These are phyloP conservation scores for Dendrolimus houi DNA, from an alignment of 2,888 invertebrate genomes.

Conservation along the genomic window DNA sequence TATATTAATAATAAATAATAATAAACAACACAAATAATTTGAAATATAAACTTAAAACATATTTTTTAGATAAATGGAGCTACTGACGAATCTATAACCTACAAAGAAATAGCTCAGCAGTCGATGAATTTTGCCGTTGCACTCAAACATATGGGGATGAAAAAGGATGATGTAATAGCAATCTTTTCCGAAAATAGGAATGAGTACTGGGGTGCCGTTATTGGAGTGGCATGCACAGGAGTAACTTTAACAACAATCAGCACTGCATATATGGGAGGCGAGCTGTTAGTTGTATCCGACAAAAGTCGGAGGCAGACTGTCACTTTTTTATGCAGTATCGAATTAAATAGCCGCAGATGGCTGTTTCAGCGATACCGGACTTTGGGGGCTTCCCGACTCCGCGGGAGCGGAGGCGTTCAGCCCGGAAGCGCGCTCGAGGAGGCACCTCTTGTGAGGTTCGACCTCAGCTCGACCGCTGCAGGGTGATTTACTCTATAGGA, in stretches of 20 bases:
- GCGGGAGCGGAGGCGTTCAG: not conserved
- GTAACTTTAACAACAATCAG: slow-evolving; percentile 34
- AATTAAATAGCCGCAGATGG: no score
- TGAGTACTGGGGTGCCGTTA: slow-evolving; percentile 28
- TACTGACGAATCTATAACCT: slow-evolving; percentile 30
- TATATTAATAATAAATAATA: no score
- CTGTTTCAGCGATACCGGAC: not conserved
- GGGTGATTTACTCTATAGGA: not conserved
- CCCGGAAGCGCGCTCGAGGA: not conserved
- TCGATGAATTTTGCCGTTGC: slow-evolving; percentile 30
- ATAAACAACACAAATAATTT: no score
- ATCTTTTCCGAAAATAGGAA: slow-evolving; percentile 41
- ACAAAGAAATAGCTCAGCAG: slow-evolving; percentile 27
- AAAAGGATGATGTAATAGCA: slow-evolving; percentile 31
- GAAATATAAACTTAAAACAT: not conserved
- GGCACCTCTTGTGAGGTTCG: no score
- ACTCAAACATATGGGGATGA: slow-evolving; percentile 24
- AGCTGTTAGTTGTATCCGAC: not conserved
- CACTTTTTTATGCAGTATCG: no score
- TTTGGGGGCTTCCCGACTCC: not conserved
- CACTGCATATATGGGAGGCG: slow-evolving; percentile 25
- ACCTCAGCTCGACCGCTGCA: not conserved
- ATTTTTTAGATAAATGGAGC: slow-evolving; percentile 46
- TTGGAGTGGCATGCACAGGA: slow-evolving; percentile 34
- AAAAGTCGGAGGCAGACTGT: no score